Base-by-base conservation (phyloP, 2,888 invertebrate species). In the Nematopogon swammerdamellus region DNA sequence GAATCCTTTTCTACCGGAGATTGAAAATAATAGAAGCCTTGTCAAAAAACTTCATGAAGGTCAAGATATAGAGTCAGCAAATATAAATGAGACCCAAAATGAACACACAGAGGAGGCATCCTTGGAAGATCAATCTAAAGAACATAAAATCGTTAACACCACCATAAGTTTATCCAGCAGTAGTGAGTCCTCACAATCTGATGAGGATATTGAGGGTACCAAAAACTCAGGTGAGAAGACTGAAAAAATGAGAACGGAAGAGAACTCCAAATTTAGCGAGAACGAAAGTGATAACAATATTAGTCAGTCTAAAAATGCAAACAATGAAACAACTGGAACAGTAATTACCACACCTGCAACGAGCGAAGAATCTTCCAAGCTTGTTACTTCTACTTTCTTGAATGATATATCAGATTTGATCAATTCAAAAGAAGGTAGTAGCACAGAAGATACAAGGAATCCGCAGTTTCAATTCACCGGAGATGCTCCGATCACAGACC, bases 1-100 rank as follows among this genome's bases (percentile, higher is more conserved):
- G 85, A 85, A 85, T 52, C 87, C 87, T 4, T 87, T 86, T 60
- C 66, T 87, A 57, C 85, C 87, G 6, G 87, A 86, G 60, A 72
- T 82, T 17, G 85, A 85, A 63, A 85, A 80, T 54, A 81, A 85
- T 59, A 84, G 82, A 56, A 80, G 76, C 14, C 70, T 84, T 29
- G 79, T 84, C 1, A 82, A 82, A 59, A 84, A 82, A 58, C 64
- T 85, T n/a, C 82, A 82, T 64, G 80, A 82, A 57, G 83, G 80
- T 2, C 76, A 80, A 57, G 80, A 81, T 54, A 58, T 81, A 48
- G 79, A 80, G 54, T 69, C 69, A 1, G 60, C 57, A 18, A 76
- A 64, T 56, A 54, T 69, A 54, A 80, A 73, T 54, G 76, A 71
- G 59, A 79, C 68, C 48, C 80, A 75, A 63, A 73, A 72, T 54